Evolutionary conservation across 2,797 vertebrate species (phyloP).

Genomic region (Brachymystax lenok): DNA sequence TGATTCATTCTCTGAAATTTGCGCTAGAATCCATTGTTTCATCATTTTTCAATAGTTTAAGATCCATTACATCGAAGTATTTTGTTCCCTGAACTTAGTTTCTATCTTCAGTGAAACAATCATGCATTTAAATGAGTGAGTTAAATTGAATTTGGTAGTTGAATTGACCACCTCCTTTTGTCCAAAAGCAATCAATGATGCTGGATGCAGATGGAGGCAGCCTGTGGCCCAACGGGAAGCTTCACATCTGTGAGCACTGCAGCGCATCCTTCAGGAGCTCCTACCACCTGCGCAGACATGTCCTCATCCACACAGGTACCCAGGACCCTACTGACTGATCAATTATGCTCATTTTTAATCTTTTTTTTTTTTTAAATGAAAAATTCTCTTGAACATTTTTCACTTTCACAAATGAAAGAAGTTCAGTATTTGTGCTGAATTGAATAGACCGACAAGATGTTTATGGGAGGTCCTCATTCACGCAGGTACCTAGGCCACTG

Average conservation of each 20-base stretch:
- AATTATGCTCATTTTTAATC: no score
- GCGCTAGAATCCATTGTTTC: background rate
- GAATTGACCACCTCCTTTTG: background rate
- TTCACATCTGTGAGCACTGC: constrained; percentile 97
- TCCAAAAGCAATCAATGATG: constrained; percentile 75
- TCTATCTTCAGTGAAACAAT: background rate
- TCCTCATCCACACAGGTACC: constrained; percentile 96
- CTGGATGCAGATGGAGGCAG: constrained; percentile 85
- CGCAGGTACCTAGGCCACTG: no score
- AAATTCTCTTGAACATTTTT: background rate
- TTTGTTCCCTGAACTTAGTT: background rate
- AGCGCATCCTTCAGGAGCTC: constrained; percentile 94
- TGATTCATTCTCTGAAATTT: background rate
- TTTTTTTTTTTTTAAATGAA: background rate
- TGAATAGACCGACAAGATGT: no score
- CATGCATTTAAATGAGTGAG: background rate
- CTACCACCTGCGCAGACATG: constrained; percentile 95
- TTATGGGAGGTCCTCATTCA: no score
- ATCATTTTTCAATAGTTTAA: background rate
- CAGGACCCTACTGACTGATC: background rate
- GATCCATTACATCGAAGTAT: background rate
- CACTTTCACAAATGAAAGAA: no score
- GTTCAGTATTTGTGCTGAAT: no score
- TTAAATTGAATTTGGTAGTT: background rate
- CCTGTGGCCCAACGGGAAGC: constrained; percentile 89